Evolutionary conservation across 2,888 invertebrate genomes (phyloP).

Genomic region (Leptothorax acervorum): DNA sequence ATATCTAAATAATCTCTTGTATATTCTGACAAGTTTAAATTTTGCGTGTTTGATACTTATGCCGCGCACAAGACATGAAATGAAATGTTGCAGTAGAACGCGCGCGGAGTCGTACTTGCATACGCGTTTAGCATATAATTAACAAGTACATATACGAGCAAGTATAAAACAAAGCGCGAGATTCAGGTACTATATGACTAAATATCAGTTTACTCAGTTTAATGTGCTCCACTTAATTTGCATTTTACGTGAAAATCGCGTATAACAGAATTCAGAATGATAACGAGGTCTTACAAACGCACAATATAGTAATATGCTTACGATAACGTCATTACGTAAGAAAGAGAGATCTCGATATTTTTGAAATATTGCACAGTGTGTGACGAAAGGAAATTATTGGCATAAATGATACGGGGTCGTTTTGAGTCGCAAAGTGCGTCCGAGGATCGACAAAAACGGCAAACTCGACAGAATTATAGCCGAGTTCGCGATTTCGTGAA

Average conservation of each 20-base stretch:
- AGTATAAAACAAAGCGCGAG: neutral
- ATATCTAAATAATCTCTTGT: constrained; percentile 14
- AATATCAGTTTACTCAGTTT: neutral
- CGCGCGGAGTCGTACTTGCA: neutral
- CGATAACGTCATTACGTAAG: neutral
- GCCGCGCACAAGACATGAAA: constrained; percentile 2
- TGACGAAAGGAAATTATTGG: neutral
- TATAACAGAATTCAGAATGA: neutral
- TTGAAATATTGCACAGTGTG: neutral
- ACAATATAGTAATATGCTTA: no score
- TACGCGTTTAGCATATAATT: neutral
- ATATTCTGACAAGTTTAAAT: constrained; percentile 5
- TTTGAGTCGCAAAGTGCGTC: neutral
- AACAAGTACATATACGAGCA: neutral
- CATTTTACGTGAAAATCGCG: constrained; percentile 9
- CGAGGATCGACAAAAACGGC: neutral
- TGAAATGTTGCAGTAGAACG: constrained; percentile 5
- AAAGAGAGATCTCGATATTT: neutral
- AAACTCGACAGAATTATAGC: constrained; percentile 43
- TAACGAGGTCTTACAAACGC: neutral
- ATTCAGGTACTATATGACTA: neutral
- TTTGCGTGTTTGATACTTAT: constrained; percentile 24
- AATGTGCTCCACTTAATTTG: neutral
- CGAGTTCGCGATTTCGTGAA: constrained; percentile 27
- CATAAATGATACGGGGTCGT: constrained; percentile 2